These are phyloP conservation scores for Sphyrna mokarran DNA, from an alignment of 2,113 vertebrate species.

Conservation along the genomic window DNA sequence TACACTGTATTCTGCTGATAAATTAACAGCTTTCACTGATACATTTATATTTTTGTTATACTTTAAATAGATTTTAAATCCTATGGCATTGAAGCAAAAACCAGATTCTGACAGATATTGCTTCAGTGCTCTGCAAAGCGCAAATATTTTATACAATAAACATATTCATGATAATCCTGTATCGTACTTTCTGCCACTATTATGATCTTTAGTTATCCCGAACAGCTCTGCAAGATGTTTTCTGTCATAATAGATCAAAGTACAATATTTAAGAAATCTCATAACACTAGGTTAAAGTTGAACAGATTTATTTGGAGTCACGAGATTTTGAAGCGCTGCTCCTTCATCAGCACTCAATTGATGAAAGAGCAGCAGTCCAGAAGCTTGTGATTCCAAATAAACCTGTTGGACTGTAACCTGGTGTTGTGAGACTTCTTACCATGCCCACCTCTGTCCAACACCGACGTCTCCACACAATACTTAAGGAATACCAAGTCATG, in stretches of 20 bases:
- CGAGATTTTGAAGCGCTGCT: too few relatives aligned
- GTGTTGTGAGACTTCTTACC: too few relatives aligned
- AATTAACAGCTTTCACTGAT: neutral
- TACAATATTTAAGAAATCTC: neutral
- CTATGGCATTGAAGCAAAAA: conserved; percentile 10
- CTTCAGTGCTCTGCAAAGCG: neutral
- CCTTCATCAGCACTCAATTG: too few relatives aligned
- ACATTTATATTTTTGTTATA: neutral
- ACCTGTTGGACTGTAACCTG: too few relatives aligned
- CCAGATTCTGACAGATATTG: neutral
- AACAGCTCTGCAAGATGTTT: neutral
- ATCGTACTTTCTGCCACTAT: neutral
- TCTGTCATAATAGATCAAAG: neutral
- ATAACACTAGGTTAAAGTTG: too few relatives aligned
- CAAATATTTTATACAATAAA: neutral
- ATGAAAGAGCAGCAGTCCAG: too few relatives aligned
- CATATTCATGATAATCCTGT: neutral
- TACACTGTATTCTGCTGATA: neutral
- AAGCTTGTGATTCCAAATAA: too few relatives aligned
- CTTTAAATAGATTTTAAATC: neutral
- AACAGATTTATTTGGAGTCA: too few relatives aligned
- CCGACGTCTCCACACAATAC: too few relatives aligned
- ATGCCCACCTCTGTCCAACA: too few relatives aligned
- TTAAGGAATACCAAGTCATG: neutral
- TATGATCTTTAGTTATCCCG: neutral